Conservation (phyloP, 2,113 vertebrate genomes). For the Apus apus region DNA sequence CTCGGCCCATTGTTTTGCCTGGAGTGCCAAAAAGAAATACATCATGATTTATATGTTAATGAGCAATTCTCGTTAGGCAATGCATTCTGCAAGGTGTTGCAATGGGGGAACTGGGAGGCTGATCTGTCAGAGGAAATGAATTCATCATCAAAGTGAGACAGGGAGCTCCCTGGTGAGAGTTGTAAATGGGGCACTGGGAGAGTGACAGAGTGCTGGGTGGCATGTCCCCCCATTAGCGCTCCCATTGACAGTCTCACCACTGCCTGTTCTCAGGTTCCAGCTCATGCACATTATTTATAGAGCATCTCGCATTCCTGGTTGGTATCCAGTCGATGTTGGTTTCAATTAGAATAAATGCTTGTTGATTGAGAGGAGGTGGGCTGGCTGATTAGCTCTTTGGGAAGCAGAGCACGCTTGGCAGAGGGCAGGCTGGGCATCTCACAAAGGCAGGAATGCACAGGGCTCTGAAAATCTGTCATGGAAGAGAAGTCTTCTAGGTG, state of each 20-base stretch:
- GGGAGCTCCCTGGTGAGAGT: constrained; percentile 42
- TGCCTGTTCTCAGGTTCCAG: background rate
- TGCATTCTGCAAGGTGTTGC: constrained; percentile 48
- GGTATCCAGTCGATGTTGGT: constrained; percentile 28
- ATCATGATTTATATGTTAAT: constrained; percentile 65
- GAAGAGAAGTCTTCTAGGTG: constrained; percentile 11
- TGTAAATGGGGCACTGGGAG: constrained; percentile 45
- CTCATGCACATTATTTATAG: constrained; percentile 44
- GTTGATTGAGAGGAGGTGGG: constrained; percentile 49
- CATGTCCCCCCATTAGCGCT: constrained; percentile 2
- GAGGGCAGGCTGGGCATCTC: background rate
- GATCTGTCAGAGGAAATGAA: constrained; percentile 52
- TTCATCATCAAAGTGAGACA: constrained; percentile 60
- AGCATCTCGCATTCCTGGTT: constrained; percentile 32
- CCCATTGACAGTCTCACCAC: constrained; percentile 18
- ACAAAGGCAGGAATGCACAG: background rate
- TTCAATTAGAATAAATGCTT: constrained; percentile 68
- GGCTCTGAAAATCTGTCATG: constrained; percentile 21
- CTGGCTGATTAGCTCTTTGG: constrained; percentile 25
- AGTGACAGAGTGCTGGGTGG: constrained; percentile 58
- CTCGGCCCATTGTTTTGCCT: constrained; percentile 18
- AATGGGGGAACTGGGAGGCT: background rate
- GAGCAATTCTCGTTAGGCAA: constrained; percentile 17
- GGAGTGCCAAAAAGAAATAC: constrained; percentile 37
- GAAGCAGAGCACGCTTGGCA: background rate